Percentiles rank a stretch among this genome's conserved stretches.
Conservation (phyloP, 2,888 invertebrate species). For the Argyresthia albistria region DNA sequence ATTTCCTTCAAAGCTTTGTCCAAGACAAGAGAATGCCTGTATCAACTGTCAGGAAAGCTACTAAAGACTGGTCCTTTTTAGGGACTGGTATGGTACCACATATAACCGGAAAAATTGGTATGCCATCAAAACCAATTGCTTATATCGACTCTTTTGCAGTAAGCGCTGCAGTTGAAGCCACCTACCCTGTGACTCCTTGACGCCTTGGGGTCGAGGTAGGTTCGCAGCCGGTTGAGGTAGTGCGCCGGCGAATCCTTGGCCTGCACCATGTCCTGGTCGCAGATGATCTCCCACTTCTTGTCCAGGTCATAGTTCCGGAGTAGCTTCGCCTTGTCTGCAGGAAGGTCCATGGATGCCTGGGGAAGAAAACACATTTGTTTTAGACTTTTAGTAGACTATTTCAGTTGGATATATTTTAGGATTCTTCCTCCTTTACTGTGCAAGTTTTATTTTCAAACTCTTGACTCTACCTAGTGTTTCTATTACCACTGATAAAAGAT, state of each 20-base stretch:
- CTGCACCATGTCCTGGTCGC: constrained; percentile 99
- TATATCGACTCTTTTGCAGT: too few species aligned
- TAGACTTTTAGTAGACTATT: neutral
- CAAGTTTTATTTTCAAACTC: neutral
- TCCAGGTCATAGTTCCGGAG: constrained; percentile 96
- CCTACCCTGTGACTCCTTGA: constrained; percentile 95
- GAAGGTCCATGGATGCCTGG: constrained; percentile 99
- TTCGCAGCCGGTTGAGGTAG: constrained; percentile 95
- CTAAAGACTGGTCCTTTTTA: too few species aligned
- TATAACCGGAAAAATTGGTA: too few species aligned
- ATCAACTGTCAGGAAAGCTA: too few species aligned
- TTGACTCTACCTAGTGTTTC: too few species aligned
- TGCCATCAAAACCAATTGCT: too few species aligned
- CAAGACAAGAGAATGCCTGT: too few species aligned
- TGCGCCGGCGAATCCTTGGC: constrained; percentile 98
- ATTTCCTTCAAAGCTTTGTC: too few species aligned
- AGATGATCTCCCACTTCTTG: constrained; percentile 99
- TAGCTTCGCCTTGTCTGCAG: constrained; percentile 98
- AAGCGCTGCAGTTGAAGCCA: constrained; percentile 15
- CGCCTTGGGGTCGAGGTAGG: constrained; percentile 96
- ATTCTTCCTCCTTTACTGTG: neutral
- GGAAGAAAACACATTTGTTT: constrained; percentile 37
- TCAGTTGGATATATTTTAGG: too few species aligned
- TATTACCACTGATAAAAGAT: too few species aligned
- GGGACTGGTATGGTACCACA: too few species aligned